Evolutionary conservation across 2,797 vertebrate genomes (phyloP), one percentile per base, ranked within the genome.

Genomic region (Esox masquinongy): DNA sequence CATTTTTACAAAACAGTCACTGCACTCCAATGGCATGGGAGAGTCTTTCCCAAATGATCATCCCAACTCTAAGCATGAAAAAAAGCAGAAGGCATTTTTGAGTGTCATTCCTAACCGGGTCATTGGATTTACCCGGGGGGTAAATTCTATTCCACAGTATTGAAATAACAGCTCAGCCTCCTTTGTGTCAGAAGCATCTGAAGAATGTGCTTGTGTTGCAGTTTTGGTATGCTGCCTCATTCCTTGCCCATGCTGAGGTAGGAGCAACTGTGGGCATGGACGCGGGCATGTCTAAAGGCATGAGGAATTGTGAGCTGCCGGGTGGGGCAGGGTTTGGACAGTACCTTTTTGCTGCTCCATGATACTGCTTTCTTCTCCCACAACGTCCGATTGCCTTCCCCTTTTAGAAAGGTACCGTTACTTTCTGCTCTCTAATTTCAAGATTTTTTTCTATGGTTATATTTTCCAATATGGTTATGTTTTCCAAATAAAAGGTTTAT

Each of bases 161-260:
- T 88, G 69, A 82, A 87, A 83, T 87, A 88, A 87, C 87, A 83
- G 70, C 80, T 73, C 51, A 49, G 74, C 50, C 67, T 82, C 73
- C 79, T 85, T 91, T 87, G 85, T 89, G 82, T 81, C 76, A 64
- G 77, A 88, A 89, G 77, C 83, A 91, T 91, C 79, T 87, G 79
- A 88, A 83, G 84, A 91, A 92, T 93, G 88, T 75, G 76, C 74
- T 85, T 81, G 51, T 72, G 66, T 77, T 82, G 76, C 78, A 82
- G 77, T 70, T 39, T 24, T 79, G 72, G 36, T 77, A 3, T 47
- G 34, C n/a, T 70, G 36, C 80, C 50, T 78, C 78, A 74, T 76
- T 67, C 75, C 61, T 64, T 47, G 47, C 50, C 49, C 26, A 14
- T 43, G 2, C 31, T 31, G 67, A 68, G 53, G 77, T 82, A 36